Conservation (phyloP, 2,888 invertebrate species). For the Agrochola lychnidis region DNA sequence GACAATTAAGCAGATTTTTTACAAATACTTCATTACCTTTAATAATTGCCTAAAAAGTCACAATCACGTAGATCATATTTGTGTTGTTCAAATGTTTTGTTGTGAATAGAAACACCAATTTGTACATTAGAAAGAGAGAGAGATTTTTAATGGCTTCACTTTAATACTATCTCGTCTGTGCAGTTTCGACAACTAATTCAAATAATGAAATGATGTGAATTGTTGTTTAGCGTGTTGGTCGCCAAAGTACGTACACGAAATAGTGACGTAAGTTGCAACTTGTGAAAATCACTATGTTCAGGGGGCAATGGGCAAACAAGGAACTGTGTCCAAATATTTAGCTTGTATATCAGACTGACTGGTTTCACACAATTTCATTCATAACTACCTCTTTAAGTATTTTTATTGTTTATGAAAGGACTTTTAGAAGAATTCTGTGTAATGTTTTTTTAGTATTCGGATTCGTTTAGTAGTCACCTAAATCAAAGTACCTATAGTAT, state of each 20-base stretch:
- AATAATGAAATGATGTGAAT: not conserved
- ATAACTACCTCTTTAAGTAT: conserved; percentile 78
- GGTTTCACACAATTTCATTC: conserved; percentile 69
- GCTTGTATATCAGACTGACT: conserved; percentile 66
- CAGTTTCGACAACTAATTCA: not conserved
- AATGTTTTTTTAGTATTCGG: conserved; percentile 58
- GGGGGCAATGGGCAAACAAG: conserved; percentile 12
- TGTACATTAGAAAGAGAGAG: not conserved
- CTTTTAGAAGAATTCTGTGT: conserved; percentile 19
- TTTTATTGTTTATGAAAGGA: conserved; percentile 45
- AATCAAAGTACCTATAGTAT: conserved; percentile 63
- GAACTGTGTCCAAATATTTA: conserved; percentile 51
- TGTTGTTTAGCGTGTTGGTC: not conserved
- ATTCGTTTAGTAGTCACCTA: conserved; percentile 66
- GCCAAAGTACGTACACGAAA: not conserved
- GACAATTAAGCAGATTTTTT: not conserved
- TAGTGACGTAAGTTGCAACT: not conserved
- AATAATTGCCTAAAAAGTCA: not conserved
- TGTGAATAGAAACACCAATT: not conserved
- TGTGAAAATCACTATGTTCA: not conserved
- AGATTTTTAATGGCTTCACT: conserved; percentile 3
- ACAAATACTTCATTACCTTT: conserved; percentile 2
- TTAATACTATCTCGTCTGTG: conserved; percentile 3
- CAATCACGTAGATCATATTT: not conserved
- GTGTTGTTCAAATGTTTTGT: not conserved